phyloP scores from a whole-genome alignment of 2,888 invertebrate genomes.

The Cryptus viduatorius region DNA sequence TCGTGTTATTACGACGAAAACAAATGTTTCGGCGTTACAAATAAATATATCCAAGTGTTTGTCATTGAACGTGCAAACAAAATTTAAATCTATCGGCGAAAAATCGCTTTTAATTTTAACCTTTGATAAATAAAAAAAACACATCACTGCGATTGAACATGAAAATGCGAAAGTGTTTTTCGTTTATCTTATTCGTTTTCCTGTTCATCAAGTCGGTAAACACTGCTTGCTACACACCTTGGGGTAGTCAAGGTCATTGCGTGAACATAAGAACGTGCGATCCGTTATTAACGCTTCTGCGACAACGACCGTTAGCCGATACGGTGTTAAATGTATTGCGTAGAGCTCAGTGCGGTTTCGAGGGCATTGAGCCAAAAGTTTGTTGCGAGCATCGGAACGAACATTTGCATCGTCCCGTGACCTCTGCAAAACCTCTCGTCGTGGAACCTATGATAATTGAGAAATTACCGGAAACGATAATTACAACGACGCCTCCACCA shows the following conservation, averaged over 20 bases:
- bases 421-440: not conserved
- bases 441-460: not conserved
- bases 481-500: not conserved
- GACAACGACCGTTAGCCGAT: conserved; percentile 36
- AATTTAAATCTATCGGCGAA: too few species aligned
- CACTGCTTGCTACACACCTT: conserved; percentile 54
- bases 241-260: conserved; percentile 59
- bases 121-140: too few species aligned
- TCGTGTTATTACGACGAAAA: not conserved
- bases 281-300: conserved; percentile 47
- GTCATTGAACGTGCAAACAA: too few species aligned
- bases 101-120: too few species aligned
- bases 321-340: conserved; percentile 55
- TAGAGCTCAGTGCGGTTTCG: conserved; percentile 84
- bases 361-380: conserved; percentile 85
- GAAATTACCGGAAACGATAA: not conserved
- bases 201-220: not conserved
- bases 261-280: conserved; percentile 63
- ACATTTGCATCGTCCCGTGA: not conserved
- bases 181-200: not conserved
- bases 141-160: not conserved
- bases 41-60: too few species aligned
- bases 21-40: not conserved
- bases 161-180: conserved; percentile 24
- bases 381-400: conserved; percentile 84